Evolutionary conservation across 2,113 vertebrate species (phyloP), one percentile per base, ranked within the genome.

Genomic region (Etia nguti): DNA sequence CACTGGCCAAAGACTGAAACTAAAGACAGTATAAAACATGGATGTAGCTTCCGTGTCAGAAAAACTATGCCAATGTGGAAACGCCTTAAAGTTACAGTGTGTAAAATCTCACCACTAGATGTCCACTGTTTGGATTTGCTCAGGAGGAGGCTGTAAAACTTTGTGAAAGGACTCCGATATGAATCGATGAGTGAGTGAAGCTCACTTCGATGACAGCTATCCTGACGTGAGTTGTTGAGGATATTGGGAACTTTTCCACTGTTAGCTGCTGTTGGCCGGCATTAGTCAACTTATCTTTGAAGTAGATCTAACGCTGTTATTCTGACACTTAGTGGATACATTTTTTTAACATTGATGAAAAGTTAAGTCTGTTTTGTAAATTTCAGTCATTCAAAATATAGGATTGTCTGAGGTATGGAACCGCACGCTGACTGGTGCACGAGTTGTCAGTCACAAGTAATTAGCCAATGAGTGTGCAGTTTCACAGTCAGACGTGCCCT

Each of bases 361-460:
- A 20, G 29, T 34, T 60, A 60, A 0, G 9, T 62, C 0, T 62
- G 29, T 5, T 65, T 38, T 38, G 18, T 38, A 65, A n/a, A 8
- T 65, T n/a, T 65, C 2, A 36, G 31, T 65, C 0, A 0, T 65
- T 34, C 31, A 20, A 36, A 60, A 60, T 1, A 29, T 60, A 60
- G 4, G 15, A 60, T 31, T 60, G 4, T 62, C 59, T 68, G 62
- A 22, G 20, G 34, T 38, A 8, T 38, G 62, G 22, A 38, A 7
- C 1, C 20, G 22, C n/a, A 41, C 3, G 11, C 62, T 68, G 13
- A 68, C 8, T 65, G 60, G 31, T 12, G 10, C 34, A 65, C 4
- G 10, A 36, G 0, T 68, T 0, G 6, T 68, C 36, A 0, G 8
- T 68, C 34, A 1, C 62, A 68, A 41, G 36, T 68, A 4, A 70